Evolutionary conservation across 1,140 invertebrate species (phyloP).

Genomic region (Eriosoma lanigerum): DNA sequence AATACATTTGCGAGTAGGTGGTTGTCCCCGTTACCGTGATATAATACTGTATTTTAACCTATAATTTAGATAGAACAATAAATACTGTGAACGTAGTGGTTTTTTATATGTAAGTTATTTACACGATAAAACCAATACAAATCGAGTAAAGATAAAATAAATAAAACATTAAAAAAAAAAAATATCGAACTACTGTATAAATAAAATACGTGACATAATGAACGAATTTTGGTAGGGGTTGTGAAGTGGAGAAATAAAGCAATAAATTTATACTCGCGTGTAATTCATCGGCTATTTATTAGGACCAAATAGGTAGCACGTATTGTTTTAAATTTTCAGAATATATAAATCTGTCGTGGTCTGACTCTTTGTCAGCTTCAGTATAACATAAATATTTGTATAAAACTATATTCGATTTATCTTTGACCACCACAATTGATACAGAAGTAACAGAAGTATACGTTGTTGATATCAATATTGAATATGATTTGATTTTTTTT

Average conservation of each 20-base stretch:
- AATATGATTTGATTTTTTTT: too few relatives aligned
- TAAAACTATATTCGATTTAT: neutral
- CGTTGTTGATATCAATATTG: too few relatives aligned
- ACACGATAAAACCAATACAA: too few relatives aligned
- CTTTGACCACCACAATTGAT: too few relatives aligned
- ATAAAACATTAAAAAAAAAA: slow-evolving; percentile 27
- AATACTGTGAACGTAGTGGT: neutral
- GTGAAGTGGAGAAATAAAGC: neutral
- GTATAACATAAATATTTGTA: neutral
- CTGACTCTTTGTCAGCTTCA: neutral
- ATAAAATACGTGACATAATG: neutral
- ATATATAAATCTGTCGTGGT: neutral
- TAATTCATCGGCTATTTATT: neutral
- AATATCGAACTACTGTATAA: neutral
- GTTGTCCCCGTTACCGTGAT: neutral
- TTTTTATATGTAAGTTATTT: neutral
- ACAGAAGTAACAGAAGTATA: too few relatives aligned
- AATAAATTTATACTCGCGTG: neutral
- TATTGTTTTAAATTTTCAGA: slow-evolving; percentile 8
- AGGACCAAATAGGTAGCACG: neutral
- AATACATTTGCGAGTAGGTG: too few relatives aligned
- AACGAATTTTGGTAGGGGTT: too few relatives aligned
- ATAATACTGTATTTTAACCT: neutral
- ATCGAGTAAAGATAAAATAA: slow-evolving; percentile 14
- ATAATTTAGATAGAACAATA: neutral